Conservation (phyloP, 2,888 invertebrate genomes). For the Lasioglossum oenotherae region DNA sequence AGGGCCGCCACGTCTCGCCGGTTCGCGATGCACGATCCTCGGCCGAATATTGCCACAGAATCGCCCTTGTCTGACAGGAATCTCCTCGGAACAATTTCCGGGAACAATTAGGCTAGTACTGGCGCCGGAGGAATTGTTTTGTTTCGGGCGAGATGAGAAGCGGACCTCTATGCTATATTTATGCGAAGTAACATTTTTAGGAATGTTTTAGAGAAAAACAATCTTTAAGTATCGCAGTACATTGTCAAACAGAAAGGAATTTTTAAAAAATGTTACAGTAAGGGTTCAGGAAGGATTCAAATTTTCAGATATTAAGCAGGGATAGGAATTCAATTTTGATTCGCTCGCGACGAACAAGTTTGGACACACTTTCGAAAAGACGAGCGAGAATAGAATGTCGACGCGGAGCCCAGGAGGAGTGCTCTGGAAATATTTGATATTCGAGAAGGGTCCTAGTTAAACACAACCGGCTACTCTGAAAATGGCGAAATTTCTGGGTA, state of each 20-base stretch:
- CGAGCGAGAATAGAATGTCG: neutral
- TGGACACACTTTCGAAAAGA: neutral
- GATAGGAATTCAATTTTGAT: too few relatives aligned
- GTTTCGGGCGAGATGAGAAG: neutral
- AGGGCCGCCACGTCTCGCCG: neutral
- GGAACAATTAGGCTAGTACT: neutral
- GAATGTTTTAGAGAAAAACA: neutral
- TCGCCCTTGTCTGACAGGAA: neutral
- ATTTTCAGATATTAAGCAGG: neutral
- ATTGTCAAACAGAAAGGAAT: neutral
- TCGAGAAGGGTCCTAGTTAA: conserved; percentile 29
- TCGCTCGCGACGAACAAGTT: conserved; percentile 11
- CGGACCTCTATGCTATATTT: neutral
- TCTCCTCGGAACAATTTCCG: neutral
- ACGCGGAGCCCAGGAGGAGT: neutral
- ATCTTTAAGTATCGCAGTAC: neutral
- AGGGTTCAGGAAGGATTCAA: neutral
- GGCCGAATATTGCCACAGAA: conserved; percentile 4
- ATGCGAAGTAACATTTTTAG: neutral
- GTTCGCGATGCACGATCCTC: neutral
- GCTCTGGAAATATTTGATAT: conserved; percentile 37
- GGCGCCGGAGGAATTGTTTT: neutral
- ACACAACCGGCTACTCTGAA: conserved; percentile 14
- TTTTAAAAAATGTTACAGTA: neutral
- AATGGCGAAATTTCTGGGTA: conserved; percentile 36